phyloP scores from a whole-genome alignment of 2,113 vertebrate species.

The Poecilia latipinna region DNA sequence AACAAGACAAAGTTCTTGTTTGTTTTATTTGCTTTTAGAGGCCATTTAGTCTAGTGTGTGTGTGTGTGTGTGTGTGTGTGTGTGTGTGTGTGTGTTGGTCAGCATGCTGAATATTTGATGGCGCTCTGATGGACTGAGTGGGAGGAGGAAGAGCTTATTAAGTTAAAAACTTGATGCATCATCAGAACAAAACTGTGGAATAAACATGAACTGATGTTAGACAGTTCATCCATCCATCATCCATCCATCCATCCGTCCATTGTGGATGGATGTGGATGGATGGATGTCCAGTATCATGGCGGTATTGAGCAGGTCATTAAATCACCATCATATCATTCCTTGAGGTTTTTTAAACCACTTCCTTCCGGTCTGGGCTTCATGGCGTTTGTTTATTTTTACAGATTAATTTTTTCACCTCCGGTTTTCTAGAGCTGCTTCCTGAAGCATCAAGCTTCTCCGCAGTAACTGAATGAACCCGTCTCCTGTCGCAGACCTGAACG shows the following conservation, averaged over 20 bases:
- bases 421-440: background rate
- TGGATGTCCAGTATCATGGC: too few relatives aligned
- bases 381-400: too few relatives aligned
- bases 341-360: too few relatives aligned
- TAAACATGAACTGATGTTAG: background rate
- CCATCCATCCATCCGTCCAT: too few relatives aligned
- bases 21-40: background rate
- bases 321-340: too few relatives aligned
- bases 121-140: slow-evolving; percentile 15
- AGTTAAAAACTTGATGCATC: background rate
- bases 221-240: background rate
- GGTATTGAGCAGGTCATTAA: too few relatives aligned
- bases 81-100: background rate
- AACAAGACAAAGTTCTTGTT: too few relatives aligned
- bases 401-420: too few relatives aligned
- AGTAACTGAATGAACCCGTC: background rate
- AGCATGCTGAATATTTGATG: slow-evolving; percentile 49
- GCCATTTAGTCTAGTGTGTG: background rate
- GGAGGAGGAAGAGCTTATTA: slow-evolving; percentile 1
- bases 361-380: too few relatives aligned
- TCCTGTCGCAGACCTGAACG: slow-evolving; percentile 83
- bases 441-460: background rate
- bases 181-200: background rate
- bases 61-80: slow-evolving; percentile 1
- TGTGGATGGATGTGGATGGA: too few relatives aligned